Base-by-base conservation (phyloP, 2,113 vertebrate species). In the Grus americana region DNA sequence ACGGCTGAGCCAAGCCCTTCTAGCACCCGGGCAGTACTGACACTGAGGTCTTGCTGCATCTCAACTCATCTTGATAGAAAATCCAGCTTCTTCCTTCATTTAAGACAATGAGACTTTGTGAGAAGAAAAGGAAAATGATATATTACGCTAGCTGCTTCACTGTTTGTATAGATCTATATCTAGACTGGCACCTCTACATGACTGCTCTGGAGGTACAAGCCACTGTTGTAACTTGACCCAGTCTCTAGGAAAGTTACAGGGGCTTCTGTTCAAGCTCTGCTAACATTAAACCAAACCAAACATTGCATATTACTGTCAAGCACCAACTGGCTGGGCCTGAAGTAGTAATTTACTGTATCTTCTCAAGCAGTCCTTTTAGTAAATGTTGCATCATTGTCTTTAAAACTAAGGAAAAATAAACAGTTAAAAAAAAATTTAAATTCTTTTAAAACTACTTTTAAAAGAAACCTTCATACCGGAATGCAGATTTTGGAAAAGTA, bases 1-100 rank as follows among this genome's bases (percentile, higher is more conserved):
- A 27, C 1, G 22, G 38, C 49, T 44, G 42, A 63, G 32, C 36
- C 9, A 30, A 72, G 19, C 46, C 55, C 32, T 63, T 63, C 50
- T 15, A 49, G 44, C 50, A 40, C 12, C 3, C 0, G 0, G 14
- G 29, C 36, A 57, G 11, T 21, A 11, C 36, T 4, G 8, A 38
- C 80, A 66, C 30, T 4, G 8, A 71, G 15, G 22, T 66, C 67
- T 54, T 52, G 29, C 52, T 47, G 73, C 24, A 16, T 72, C 59
- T 61, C 27, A 73, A 11, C 38, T 40, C 47, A 17, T 40, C 52
- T 23, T 5, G 2, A 15, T 23, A 26, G 52, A 76, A 84, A 87
- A 95, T 32, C 42, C n/a, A 68, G 6, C 21, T 68, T 80, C 32
- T 32, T 73, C 15, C 10, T 58, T 72, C 38, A 18, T 40, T 20